These are phyloP conservation scores for Hyles euphorbiae DNA, from an alignment of 1,140 invertebrate species.

Conservation along the genomic window DNA sequence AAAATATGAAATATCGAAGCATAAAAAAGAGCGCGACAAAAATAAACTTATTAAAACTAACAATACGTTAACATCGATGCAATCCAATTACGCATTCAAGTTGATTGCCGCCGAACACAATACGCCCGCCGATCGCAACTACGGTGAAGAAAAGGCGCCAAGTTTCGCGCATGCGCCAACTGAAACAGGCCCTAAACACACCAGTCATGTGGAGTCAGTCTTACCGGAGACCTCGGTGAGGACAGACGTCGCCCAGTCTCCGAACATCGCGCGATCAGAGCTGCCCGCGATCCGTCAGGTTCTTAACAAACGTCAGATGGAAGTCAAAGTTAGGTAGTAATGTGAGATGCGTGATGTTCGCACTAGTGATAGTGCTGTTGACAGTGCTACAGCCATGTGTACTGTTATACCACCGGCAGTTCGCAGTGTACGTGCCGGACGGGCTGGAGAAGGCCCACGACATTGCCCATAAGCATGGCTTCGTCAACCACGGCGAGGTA, in stretches of 20 bases:
- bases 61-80: constrained; percentile 10
- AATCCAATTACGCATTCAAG: constrained; percentile 60
- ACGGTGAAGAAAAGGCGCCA: constrained; percentile 66
- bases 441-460: constrained; percentile 73
- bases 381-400: constrained; percentile 63
- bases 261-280: neutral
- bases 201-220: constrained; percentile 56
- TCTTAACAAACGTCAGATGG: constrained; percentile 2
- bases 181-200: constrained; percentile 30
- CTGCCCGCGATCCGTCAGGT: neutral
- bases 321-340: constrained; percentile 27
- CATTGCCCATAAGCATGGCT: constrained; percentile 78
- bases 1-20: too few species aligned
- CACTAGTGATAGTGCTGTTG: constrained; percentile 51
- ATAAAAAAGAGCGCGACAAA: neutral
- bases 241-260: constrained; percentile 27
- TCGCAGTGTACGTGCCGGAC: constrained; percentile 79
- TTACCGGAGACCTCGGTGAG: constrained; percentile 29
- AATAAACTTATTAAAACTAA: constrained; percentile 8
- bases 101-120: constrained; percentile 61
- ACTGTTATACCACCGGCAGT: constrained; percentile 78
- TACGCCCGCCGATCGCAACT: constrained; percentile 46
- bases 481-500: constrained; percentile 80
- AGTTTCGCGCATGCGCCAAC: constrained; percentile 52
- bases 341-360: constrained; percentile 64